Base-by-base conservation (phyloP, 2,113 vertebrate genomes). In the Monopterus albus region DNA sequence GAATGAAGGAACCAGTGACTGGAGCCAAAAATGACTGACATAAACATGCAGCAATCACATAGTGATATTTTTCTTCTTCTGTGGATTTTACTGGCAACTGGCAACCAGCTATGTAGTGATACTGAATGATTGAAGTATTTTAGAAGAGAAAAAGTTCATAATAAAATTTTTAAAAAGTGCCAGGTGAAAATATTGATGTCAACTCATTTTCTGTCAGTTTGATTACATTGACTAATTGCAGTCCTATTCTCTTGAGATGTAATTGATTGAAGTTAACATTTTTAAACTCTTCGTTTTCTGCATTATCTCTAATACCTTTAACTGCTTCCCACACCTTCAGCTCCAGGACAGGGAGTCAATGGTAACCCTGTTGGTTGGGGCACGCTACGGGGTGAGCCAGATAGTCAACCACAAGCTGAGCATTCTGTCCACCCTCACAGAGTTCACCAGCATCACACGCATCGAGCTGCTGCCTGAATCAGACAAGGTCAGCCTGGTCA, bases 341-440 rank as follows among this genome's bases (percentile, higher is more conserved):
- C 89, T 98, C 36, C 97, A 98, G 93, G 98, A 99, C 88, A 92
- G 96, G 87, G 97, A 99, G 86, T 98, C 97, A 0, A 95, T 94
- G 6, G 92, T 99, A 52, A 95, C 94, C 7, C 79, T 98, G 53
- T 88, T 99, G 76, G 96, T 99, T 79, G 96, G 96, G 46, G 95
- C 96, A 4, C 95, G 94, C 72, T 96, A 96, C 0, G 98, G 97
- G 0, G 94, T 99, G 70, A 99, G 98, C 87, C 98, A 99, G 77
- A 94, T 99, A 81, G 91, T 98, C 88, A 99, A 98, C 75, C 96
- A 95, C 86, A 99, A 99, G 65, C 94, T 98, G 62, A 97, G 95
- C 91, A 97, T 98, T 76, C 65, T 95, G 88, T 95, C 93, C 40
- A 94, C 84, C 1, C 81, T 99, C 85, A 96, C 96, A 0, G 96